Conservation (phyloP, 2,113 vertebrate genomes). For the Vidua chalybeata region DNA sequence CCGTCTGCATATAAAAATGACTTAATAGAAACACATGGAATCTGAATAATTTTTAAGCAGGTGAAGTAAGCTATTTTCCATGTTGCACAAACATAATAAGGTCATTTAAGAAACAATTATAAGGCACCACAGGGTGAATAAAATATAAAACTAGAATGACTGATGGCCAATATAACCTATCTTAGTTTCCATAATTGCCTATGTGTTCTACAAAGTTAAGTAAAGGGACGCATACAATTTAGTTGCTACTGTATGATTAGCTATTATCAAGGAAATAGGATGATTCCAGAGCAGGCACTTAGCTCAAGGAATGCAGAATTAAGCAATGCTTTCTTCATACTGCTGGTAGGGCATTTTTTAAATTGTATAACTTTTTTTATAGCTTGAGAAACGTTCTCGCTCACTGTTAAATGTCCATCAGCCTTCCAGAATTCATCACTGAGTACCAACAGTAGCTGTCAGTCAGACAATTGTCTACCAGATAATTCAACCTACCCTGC, state of each 20-base stretch:
- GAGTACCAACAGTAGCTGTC: conserved; percentile 51
- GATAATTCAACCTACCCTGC: conserved; percentile 52
- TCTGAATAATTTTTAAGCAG: conserved; percentile 47
- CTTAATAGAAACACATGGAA: conserved; percentile 54
- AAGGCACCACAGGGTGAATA: conserved; percentile 47
- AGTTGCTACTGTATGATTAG: neutral
- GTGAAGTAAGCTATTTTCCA: conserved; percentile 50
- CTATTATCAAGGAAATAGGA: conserved; percentile 26
- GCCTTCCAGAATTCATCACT: conserved; percentile 28
- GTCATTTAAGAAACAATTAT: conserved; percentile 72
- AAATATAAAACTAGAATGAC: conserved; percentile 49
- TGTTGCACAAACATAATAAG: conserved; percentile 66
- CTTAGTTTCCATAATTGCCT: conserved; percentile 40
- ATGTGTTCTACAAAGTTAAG: conserved; percentile 64
- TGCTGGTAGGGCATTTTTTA: neutral
- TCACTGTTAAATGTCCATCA: conserved; percentile 48
- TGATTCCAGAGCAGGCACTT: neutral
- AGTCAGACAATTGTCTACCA: conserved; percentile 60
- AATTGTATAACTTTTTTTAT: neutral
- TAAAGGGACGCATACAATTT: conserved; percentile 52
- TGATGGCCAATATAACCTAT: conserved; percentile 40
- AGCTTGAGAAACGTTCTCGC: neutral
- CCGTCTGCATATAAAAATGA: conserved; percentile 35
- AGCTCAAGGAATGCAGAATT: conserved; percentile 26
- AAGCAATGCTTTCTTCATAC: conserved; percentile 16